Base-by-base conservation (phyloP, 2,797 vertebrate genomes). In the Adrianichthys oophorus region DNA sequence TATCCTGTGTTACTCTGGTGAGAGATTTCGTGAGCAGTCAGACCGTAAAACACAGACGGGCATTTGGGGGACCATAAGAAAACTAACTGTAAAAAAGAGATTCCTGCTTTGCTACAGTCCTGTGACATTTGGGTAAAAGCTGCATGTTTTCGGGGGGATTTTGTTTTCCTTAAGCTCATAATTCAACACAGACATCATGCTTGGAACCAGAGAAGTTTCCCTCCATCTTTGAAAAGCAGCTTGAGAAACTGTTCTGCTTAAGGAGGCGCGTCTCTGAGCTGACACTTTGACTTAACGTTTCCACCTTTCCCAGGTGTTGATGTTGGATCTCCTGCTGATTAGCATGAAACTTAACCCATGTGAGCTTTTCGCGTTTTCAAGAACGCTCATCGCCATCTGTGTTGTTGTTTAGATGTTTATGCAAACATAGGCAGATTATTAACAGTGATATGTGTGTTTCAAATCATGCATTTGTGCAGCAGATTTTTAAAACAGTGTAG, bases 141-240 rank as follows among this genome's bases (percentile, higher is more conserved):
- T 83, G 81, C 74, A 80, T 89, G 86, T 87, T 90, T 90, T 57
- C 63, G 74, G 66, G 79, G 87, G 32, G 32, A 37, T 37, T 89
- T 92, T 89, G 89, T 88, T 89, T 90, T 91, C 85, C 83, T 83
- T 86, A 85, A 89, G 87, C 86, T 89, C 85, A 85, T 92, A 91
- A 92, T 91, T 91, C 80, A 87, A 89, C 65, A 88, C 90, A 90
- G 89, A 85, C 83, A 71, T 23, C 58, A 78, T 44, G 61, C 76
- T 68, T 65, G 5, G 76, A 89, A 85, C 85, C 84, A 80, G 83
- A 85, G 62, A 83, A 70, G 79, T 85, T 90, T 87, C 78, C 75
- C 78, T 83, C 63, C 7, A 65, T 70, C 74, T 85, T 88, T 81
- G 69, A 82, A 78, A 67, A 74, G 63, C 66, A 41, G 4, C 26